Percentiles rank a stretch among this genome's conserved stretches.
These are phyloP conservation scores for Linnaemya tessellans DNA, from an alignment of 2,888 invertebrate species.

Conservation along the genomic window DNA sequence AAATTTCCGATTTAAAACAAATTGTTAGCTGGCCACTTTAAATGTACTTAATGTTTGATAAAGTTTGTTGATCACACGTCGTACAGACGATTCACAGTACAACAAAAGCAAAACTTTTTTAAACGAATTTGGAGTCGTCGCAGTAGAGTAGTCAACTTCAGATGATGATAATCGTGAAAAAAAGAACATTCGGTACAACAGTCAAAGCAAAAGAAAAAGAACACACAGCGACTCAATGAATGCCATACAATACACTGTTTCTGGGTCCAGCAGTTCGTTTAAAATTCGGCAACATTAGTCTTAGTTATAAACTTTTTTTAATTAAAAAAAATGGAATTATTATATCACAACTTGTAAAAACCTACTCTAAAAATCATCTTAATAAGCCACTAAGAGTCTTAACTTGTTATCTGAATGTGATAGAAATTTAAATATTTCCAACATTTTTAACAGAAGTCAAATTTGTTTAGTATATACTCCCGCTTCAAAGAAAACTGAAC, in stretches of 20 bases:
- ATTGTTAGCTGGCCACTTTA: slow-evolving; percentile 43
- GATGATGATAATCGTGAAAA: slow-evolving; percentile 64
- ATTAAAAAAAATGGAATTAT: no score
- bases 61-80: slow-evolving; percentile 64
- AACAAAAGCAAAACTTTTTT: slow-evolving; percentile 49
- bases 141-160: slow-evolving; percentile 65
- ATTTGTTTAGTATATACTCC: no score
- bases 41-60: slow-evolving; percentile 45
- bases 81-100: slow-evolving; percentile 40
- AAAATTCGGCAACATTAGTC: not conserved
- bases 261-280: slow-evolving; percentile 17
- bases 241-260: slow-evolving; percentile 35
- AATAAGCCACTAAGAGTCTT: no score
- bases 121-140: slow-evolving; percentile 60
- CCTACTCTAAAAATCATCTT: no score
- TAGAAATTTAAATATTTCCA: no score
- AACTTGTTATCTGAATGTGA: no score
- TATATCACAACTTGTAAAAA: no score
- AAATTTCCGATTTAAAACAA: slow-evolving; percentile 14
- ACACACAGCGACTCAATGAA: slow-evolving; percentile 53
- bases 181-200: slow-evolving; percentile 67
- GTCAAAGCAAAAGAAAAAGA: slow-evolving; percentile 60
- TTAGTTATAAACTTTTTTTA: no score
- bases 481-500: no score
- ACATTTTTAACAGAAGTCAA: no score